Evolutionary conservation across 2,888 invertebrate genomes (phyloP), one percentile per base, ranked within the genome.

Genomic region (Petrolisthes manimaculis): DNA sequence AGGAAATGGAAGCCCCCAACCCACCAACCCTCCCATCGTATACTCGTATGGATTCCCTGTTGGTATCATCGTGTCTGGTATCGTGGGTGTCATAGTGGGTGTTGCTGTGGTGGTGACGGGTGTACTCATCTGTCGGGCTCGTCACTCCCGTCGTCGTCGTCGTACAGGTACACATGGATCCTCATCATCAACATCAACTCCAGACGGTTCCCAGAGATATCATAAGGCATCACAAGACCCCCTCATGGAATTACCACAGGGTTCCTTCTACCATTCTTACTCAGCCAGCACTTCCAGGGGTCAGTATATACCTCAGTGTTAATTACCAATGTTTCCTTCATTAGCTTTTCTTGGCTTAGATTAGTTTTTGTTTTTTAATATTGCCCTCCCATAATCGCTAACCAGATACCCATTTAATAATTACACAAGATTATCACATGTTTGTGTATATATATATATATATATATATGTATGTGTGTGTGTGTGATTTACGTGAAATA

Each of bases 31-130:
- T n/a, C 84, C 84, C 3, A 24, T 8, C 12, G n/a, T 9, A 24
- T 21, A 9, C 53, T 21, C 21, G 53, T 9, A 55, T 14, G 86
- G 86, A 4, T 56, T 82, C 5, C 79, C 69, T 3, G 75, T 87
- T 5, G 75, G 83, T 69, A 82, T 87, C 69, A 56, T 83, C 53
- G 79, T 83, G 53, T 78, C 84, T 6, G 84, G 79, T 14, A 77
- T 85, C 61, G 88, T 80, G 79, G 88, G 88, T 55, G 84, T 88
- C n/a, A 84, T 88, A 56, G 88, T 84, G 79, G 88, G 84, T 61
- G 84, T 88, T 61, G 88, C 86, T 1, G 83, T 87, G 77, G 86
- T 87, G 83, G 86, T 87, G 69, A 82, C 86, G 54, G 86, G 69
- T n/a, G 83, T 87, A 5, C 83, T 87, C 69, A 87, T 82, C n/a